Evolutionary conservation across 2,797 vertebrate species (phyloP), one percentile per base, ranked within the genome.

Genomic region (Pterois miles): DNA sequence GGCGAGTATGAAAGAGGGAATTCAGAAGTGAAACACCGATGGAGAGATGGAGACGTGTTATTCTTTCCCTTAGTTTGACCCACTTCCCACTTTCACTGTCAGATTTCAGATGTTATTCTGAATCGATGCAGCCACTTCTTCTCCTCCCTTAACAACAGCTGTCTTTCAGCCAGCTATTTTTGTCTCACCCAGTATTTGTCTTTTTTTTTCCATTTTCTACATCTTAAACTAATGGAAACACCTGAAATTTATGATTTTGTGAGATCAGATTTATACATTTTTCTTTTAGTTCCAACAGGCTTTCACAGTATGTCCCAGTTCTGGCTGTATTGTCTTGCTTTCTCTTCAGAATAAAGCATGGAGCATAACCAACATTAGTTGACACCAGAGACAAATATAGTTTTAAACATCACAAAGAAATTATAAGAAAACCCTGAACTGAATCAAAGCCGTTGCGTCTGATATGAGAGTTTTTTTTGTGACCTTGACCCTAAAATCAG

Each of bases 401-500:
- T 31, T 60, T 54, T 11, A 12, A 48, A 22, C 36, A 40, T 3
- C 59, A 25, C 13, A 40, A 62, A 57, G 7, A 5, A 12, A 22
- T 2, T 60, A 6, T 11, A 23, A 60, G 33, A 60, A 62, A 62
- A 23, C 1, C 43, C 48, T 11, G 11, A 57, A 23, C 4, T 73
- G 6, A 59, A 38, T 4, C 40, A 13, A 75, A 71, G 73, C 78
- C 67, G 59, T 57, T 88, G 57, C 10, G 3, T 60, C 56, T 29
- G 14, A 31, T 56, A 27, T 82, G 27, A 52, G 14, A 63, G 38
- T 50, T 33, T 25, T 82, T 81, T 82, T 77, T 11, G 25, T 84
- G 91, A 91, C 90, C 93, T 91, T 93, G 92, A 92, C 91, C 89
- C 88, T 70, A 83, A 88, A 85, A 81, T 81, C 88, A 80, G 77